Base-by-base conservation (phyloP, 2,888 invertebrate genomes). In the Philopedon plagiatum region DNA sequence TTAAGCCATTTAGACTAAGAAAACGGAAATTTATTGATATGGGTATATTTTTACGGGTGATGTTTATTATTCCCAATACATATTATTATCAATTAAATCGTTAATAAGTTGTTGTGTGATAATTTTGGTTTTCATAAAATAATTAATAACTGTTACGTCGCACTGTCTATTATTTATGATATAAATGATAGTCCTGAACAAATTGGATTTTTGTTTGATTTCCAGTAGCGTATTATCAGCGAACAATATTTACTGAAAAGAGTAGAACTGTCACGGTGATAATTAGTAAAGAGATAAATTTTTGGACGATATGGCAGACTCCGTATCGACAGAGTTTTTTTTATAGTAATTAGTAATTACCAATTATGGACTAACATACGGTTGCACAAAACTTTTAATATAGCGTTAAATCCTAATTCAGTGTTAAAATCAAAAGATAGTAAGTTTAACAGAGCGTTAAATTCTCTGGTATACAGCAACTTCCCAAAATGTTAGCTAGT, bases 131-230 rank as follows among this genome's bases (percentile, higher is more conserved):
- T 23, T 18, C 5, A 19, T 23, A 34, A n/a, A n/a, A n/a, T 41
- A 65, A 65, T 65, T 65, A 65, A 65, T 65, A 65, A 51, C 18
- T 34, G 34, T 49, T 63, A 15, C 15, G 8, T 29, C 15, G 5
- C 13, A 5, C 3, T 29, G 5, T 15, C 23, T 26, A 39, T 39
- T 29, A 54, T 54, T 54, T 54, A 54, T 29, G 29, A 29, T 54
- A 54, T 26, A 15, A 29, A 54, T n/a, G 21, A 46, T 46, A 46
- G n/a, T 9, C 1, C 15, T 9, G 23, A 18, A 54, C 51, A 54
- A 29, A 54, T 54, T 54, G 29, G 29, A 29, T 51, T 54, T 29
- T 54, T 54, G 51, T 54, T 54, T 29, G 13, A 18, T 15, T 54
- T 9, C 29, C 18, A 13, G 26, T 4, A 29, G 18, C 15, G 51